Percentiles rank a stretch among this genome's conserved stretches.
Evolutionary conservation across 2,113 vertebrate species (phyloP).

Genomic region (Ochotona princeps): DNA sequence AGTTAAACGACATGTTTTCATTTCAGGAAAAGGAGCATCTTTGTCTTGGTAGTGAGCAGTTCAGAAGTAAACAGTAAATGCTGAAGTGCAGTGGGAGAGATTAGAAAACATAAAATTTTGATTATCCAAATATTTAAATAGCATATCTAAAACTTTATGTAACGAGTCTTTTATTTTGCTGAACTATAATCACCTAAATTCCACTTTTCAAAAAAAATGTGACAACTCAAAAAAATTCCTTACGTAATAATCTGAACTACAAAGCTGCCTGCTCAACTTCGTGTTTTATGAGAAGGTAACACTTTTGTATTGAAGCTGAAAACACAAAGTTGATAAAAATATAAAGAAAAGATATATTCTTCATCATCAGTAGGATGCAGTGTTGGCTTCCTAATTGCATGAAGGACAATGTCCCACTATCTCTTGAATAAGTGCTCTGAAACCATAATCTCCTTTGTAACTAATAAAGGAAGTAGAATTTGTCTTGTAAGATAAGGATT

Average conservation of each 20-base stretch:
- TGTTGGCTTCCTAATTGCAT: background rate
- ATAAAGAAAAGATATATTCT: background rate
- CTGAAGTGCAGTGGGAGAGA: background rate
- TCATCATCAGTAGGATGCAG: background rate
- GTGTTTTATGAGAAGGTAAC: slow-evolving; percentile 28
- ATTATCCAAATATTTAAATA: background rate
- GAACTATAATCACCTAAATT: slow-evolving; percentile 30
- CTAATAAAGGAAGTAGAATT: slow-evolving; percentile 43
- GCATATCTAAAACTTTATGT: background rate
- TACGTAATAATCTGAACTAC: background rate
- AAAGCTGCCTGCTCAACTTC: slow-evolving; percentile 7
- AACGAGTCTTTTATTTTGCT: background rate
- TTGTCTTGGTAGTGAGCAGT: background rate
- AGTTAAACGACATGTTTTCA: background rate
- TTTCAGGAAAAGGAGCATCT: background rate
- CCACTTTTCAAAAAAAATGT: slow-evolving; percentile 25
- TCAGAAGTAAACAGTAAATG: background rate
- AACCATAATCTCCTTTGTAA: background rate
- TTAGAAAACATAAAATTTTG: background rate
- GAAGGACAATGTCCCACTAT: background rate
- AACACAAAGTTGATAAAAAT: slow-evolving; percentile 40
- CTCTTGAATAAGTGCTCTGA: slow-evolving; percentile 11
- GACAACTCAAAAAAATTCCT: background rate
- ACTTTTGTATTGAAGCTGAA: slow-evolving; percentile 20
- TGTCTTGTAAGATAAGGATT: background rate